phyloP scores from a whole-genome alignment of 1,140 invertebrate genomes.

The Adoxophyes honmai region DNA sequence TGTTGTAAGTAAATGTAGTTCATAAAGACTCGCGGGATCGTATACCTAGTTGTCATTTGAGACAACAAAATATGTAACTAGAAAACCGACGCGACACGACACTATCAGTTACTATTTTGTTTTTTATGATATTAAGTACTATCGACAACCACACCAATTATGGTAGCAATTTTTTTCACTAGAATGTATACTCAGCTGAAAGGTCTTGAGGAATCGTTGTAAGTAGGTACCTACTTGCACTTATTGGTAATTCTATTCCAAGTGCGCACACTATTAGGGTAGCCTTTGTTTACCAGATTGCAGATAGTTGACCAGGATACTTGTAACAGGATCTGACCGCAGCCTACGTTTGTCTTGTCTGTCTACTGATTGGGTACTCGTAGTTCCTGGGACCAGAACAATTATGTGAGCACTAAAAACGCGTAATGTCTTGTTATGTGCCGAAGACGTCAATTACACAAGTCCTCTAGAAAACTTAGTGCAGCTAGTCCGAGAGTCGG shows the following conservation, averaged over 20 bases:
- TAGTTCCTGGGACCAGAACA: neutral
- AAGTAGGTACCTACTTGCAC: no score
- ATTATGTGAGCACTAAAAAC: conserved; percentile 3
- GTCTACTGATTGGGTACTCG: neutral
- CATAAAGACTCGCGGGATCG: neutral
- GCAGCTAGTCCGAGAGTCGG: conserved; percentile 2
- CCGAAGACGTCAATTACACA: conserved; percentile 9
- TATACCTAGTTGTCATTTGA: neutral
- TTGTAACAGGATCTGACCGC: neutral
- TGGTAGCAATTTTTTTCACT: no score
- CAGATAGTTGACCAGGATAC: neutral
- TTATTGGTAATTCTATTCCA: no score
- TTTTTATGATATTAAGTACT: no score
- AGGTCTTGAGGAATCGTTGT: no score
- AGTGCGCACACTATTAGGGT: no score
- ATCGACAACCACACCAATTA: no score
- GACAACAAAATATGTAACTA: neutral
- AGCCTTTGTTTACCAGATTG: no score
- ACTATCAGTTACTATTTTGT: conserved; percentile 1
- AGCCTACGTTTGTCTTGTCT: conserved; percentile 11
- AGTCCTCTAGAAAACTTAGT: conserved; percentile 9
- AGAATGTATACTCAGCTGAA: no score
- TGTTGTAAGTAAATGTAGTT: no score
- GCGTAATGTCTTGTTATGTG: conserved; percentile 13
- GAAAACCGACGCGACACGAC: neutral